Base-by-base conservation (phyloP, 2,113 vertebrate species). In the Pluvianellus socialis region DNA sequence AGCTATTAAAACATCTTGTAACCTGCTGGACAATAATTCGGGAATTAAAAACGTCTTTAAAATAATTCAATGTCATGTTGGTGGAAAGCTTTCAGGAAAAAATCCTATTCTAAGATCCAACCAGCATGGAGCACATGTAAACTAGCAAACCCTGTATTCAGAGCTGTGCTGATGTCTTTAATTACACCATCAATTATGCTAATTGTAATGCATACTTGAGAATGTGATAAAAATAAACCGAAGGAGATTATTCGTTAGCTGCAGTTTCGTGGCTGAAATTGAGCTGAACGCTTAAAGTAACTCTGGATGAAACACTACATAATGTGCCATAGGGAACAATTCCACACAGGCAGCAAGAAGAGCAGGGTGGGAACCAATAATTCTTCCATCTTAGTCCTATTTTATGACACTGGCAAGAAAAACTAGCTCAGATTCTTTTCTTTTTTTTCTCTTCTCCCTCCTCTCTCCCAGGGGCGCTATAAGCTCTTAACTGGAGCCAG, bases 171-270 rank as follows among this genome's bases (percentile, higher is more conserved):
- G 91, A 82, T 26, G 65, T 94, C 68, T 94, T 94, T 92, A 97
- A 95, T 95, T 95, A 81, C 86, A 81, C 79, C 56, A 94, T 95
- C 88, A 94, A 44, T 96, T 95, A 94, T 94, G 86, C 35, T 96
- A 96, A 96, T 95, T 97, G 93, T 92, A 96, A 94, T 91, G 83
- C 76, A 72, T 96, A 94, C 92, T 96, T 95, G 83, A 92, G 91
- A 95, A 94, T 95, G 94, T 85, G 95, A 92, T 95, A 94, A 95
- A 96, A 96, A 97, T 95, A 96, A 92, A 89, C 86, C 68, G 75
- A 84, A 95, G 72, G 76, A 93, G 76, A 79, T 89, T 75, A 86
- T 92, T 94, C 0, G 30, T 95, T 91, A 91, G 86, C 86, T 87
- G 83, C 26, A 18, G 7, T 87, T 94, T 94, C 91, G 82, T 72